These are phyloP conservation scores for Sebastes taczanowskii DNA, from an alignment of 2,797 vertebrate genomes.

Conservation along the genomic window DNA sequence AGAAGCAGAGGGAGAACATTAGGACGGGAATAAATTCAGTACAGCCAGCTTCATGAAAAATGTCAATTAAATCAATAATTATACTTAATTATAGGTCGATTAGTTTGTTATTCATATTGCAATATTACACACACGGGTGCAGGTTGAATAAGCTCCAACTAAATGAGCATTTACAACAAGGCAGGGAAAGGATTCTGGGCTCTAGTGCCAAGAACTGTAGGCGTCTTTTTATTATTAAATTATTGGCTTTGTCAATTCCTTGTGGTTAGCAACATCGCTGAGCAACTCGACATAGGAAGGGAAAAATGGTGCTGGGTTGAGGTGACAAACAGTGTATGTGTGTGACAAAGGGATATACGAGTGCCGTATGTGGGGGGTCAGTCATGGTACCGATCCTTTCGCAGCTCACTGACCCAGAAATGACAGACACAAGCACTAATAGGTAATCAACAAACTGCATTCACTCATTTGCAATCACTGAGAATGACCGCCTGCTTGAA, in stretches of 20 bases:
- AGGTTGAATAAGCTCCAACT: not conserved
- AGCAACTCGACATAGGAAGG: not conserved
- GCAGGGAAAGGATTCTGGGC: not conserved
- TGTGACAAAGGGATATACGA: not conserved
- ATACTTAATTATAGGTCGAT: slow-evolving; percentile 9
- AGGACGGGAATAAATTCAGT: not conserved
- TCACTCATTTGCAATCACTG: slow-evolving; percentile 58
- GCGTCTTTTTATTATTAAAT: not conserved
- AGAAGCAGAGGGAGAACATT: not conserved
- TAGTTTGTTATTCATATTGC: not conserved
- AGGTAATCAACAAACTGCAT: slow-evolving; percentile 67
- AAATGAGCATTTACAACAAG: not conserved
- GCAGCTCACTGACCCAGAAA: slow-evolving; percentile 75
- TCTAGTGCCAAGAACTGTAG: not conserved
- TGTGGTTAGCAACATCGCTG: not conserved
- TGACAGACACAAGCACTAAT: slow-evolving; percentile 75
- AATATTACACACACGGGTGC: not conserved
- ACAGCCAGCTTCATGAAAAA: not conserved
- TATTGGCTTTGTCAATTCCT: slow-evolving; percentile 8
- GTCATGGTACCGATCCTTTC: slow-evolving; percentile 39
- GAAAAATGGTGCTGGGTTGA: not conserved
- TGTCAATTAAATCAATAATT: slow-evolving; percentile 18
- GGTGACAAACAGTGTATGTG: not conserved
- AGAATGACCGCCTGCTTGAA: slow-evolving; percentile 23
- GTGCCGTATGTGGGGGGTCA: slow-evolving; percentile 20